Percentiles rank a stretch among this genome's conserved stretches.
Conservation (phyloP, 2,888 invertebrate genomes). For the Elgonia sp. region DNA sequence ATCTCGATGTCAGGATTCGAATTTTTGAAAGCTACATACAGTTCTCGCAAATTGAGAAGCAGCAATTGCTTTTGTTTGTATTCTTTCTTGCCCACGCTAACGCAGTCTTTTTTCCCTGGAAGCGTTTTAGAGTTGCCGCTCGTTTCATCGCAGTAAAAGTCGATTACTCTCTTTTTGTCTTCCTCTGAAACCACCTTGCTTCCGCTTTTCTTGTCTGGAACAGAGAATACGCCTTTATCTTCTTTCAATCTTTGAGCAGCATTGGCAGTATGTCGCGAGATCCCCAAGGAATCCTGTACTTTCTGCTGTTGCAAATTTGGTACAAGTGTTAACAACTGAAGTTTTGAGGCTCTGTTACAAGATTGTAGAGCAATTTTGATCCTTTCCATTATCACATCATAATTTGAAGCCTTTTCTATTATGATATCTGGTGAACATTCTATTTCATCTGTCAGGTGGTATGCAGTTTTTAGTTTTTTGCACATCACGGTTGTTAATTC, state of each 20-base stretch:
- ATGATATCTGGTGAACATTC: conserved; percentile 21
- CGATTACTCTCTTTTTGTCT: conserved; percentile 35
- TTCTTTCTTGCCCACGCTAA: conserved; percentile 36
- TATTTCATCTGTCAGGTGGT: conserved; percentile 42
- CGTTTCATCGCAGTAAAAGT: conserved; percentile 36
- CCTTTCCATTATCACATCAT: conserved; percentile 23
- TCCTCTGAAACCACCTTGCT: conserved; percentile 26
- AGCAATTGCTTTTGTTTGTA: conserved; percentile 50
- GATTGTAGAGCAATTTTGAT: conserved; percentile 23
- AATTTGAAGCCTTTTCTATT: conserved; percentile 21
- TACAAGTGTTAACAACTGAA: conserved; percentile 29
- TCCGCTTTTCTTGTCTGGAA: conserved; percentile 24
- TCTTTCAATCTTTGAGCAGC: conserved; percentile 22
- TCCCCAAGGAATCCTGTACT: conserved; percentile 29
- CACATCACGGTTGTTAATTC: conserved; percentile 17
- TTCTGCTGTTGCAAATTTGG: conserved; percentile 43
- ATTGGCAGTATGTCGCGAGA: conserved; percentile 26
- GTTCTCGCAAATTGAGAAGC: conserved; percentile 44
- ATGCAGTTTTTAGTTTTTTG: conserved; percentile 43
- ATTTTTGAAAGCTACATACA: conserved; percentile 37
- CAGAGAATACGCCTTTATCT: conserved; percentile 29
- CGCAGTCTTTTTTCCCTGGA: conserved; percentile 44
- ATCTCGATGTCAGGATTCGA: conserved; percentile 1
- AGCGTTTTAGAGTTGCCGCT: conserved; percentile 38
- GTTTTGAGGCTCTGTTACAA: conserved; percentile 24